Base-by-base conservation (phyloP, 2,113 vertebrate genomes). In the Nanorana parkeri region DNA sequence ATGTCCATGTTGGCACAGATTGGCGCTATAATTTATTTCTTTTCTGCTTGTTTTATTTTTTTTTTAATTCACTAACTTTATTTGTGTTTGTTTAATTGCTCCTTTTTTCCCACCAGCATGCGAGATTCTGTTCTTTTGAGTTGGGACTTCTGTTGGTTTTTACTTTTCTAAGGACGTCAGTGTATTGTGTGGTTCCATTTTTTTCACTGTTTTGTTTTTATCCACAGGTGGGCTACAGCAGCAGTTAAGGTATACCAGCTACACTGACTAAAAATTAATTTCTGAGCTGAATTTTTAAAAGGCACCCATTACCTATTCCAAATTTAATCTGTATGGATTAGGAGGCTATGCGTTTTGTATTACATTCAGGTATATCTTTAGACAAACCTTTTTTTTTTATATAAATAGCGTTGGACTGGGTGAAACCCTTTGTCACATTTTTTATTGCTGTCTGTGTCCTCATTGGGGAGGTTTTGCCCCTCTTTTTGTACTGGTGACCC, bases 1-100 rank as follows among this genome's bases (percentile, higher is more conserved):
- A 98, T 99, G 97, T 98, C 97, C 95, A 94, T 98, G 95, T 98
- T 98, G 96, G 96, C 96, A 96, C 93, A 93, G 93, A 94, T 91
- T 93, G 93, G 92, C 92, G 93, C 93, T 94, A 92, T 92, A 88
- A 93, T 93, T 93, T 93, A 84, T 93, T 93, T 92, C 91, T 91
- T 83, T 83, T 83, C 16, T 76, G 28, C 76, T 67, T 76, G 63
- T 93, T 93, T 93, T 93, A 90, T 92, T 88, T 92, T 92, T 92
- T 92, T 90, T 93, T 94, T 91, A 91, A 94, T 92, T 92, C 92
- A 94, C 93, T 94, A 95, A 94, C 93, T 94, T 92, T 93, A 91
- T 90, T 90, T 91, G 91, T 87, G 87, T 91, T 91, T 91, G 51
- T 75, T 90, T 87, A 77, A 94, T 92, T 90, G 72, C 91, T 91